Evolutionary conservation across 2,113 vertebrate species (phyloP).

Genomic region (Eudyptes chrysolophus): DNA sequence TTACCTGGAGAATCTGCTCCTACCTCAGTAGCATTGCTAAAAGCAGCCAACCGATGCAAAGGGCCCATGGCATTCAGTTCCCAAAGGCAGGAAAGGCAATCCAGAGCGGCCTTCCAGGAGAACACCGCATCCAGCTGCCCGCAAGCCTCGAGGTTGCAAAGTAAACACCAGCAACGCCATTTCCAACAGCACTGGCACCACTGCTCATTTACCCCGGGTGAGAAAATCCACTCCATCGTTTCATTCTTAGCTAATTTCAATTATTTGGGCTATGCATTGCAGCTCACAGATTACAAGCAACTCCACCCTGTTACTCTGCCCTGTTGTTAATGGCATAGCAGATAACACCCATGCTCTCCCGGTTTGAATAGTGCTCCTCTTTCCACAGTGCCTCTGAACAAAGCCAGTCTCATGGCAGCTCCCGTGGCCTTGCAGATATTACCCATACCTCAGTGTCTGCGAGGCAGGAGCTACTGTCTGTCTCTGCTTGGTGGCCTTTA

Average conservation of each 20-base stretch:
- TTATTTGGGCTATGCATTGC: not conserved
- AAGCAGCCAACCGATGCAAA: not conserved
- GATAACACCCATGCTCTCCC: not conserved
- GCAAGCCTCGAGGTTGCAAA: not conserved
- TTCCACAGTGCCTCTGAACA: not conserved
- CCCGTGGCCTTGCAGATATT: not conserved
- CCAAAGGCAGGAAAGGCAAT: not conserved
- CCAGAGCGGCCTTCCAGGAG: not conserved
- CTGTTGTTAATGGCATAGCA: not conserved
- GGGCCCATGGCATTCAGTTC: not conserved
- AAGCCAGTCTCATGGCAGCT: not conserved
- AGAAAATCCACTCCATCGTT: not conserved
- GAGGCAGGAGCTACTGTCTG: not conserved
- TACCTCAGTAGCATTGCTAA: not conserved
- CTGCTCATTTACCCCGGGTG: not conserved
- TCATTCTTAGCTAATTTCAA: not conserved
- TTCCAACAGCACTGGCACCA: not conserved
- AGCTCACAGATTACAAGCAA: not conserved
- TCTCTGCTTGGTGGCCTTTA: not conserved
- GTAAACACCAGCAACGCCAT: not conserved
- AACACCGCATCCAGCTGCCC: not conserved
- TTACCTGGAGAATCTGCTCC: not conserved
- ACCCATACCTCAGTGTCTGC: rapidly evolving
- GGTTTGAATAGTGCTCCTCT: not conserved
- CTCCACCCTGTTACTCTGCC: not conserved